A percentile compares a stretch with the other conserved stretches of the same genome.
Evolutionary conservation across 2,888 invertebrate genomes (phyloP).

Genomic region (Temnothorax rugatulus): DNA sequence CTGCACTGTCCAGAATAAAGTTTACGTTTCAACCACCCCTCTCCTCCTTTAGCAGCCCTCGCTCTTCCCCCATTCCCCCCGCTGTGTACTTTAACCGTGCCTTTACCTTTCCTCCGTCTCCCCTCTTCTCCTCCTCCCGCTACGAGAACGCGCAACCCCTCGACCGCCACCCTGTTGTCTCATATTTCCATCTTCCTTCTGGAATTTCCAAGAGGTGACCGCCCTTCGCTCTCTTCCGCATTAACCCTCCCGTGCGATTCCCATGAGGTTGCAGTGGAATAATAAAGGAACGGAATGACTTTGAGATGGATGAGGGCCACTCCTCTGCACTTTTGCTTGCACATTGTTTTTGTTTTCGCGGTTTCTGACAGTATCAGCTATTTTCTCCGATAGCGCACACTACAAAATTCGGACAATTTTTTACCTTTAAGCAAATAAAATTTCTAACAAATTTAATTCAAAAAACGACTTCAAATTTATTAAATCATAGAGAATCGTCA

Average conservation of each 20-base stretch:
- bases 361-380: background rate
- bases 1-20: constrained; percentile 83
- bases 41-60: constrained; percentile 52
- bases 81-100: constrained; percentile 54
- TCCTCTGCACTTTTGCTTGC: background rate
- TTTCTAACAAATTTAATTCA: background rate
- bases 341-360: constrained; percentile 16
- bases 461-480: constrained; percentile 6
- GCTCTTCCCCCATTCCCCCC: constrained; percentile 40
- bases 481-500: background rate
- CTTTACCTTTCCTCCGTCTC: constrained; percentile 28
- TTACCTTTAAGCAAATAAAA: background rate
- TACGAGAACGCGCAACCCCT: constrained; percentile 26
- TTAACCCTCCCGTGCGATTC: constrained; percentile 29
- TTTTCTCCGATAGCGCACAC: background rate
- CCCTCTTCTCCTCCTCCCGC: background rate
- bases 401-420: background rate
- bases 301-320: constrained; percentile 59
- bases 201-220: constrained; percentile 52
- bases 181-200: constrained; percentile 62
- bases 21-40: constrained; percentile 78
- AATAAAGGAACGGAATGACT: constrained; percentile 72
- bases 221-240: background rate
- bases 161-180: constrained; percentile 53
- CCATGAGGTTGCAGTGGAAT: constrained; percentile 65